Percentiles rank a stretch among this genome's conserved stretches.
Evolutionary conservation across 2,797 vertebrate species (phyloP).

Genomic region (Esox lucius): DNA sequence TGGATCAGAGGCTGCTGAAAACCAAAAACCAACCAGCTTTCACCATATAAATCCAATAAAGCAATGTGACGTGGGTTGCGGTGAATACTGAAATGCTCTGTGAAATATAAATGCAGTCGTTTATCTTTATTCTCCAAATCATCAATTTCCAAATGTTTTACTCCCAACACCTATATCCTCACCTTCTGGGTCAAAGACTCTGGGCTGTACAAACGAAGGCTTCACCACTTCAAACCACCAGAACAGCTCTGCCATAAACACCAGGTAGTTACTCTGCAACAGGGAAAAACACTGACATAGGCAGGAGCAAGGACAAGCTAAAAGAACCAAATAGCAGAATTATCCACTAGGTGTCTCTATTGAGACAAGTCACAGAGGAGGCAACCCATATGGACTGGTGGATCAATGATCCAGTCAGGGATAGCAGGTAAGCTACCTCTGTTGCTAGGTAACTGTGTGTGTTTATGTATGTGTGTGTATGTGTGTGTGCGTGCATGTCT

Average conservation of each 20-base stretch:
- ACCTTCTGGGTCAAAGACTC: slow-evolving; percentile 77
- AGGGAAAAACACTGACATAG: slow-evolving; percentile 24
- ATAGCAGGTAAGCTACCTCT: slow-evolving; percentile 22
- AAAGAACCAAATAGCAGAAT: slow-evolving; percentile 3
- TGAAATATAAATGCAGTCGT: neutral
- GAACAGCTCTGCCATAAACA: slow-evolving; percentile 98
- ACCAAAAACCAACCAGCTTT: slow-evolving; percentile 20
- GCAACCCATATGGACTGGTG: slow-evolving; percentile 18
- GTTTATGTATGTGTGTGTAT: slow-evolving; percentile 22
- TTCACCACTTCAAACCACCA: slow-evolving; percentile 99
- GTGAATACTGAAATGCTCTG: neutral
- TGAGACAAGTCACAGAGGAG: slow-evolving; percentile 8
- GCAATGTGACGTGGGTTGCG: neutral
- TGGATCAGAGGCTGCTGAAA: slow-evolving; percentile 68
- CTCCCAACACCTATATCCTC: slow-evolving; percentile 10
- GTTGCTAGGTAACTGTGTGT: slow-evolving; percentile 59
- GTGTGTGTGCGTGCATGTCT: slow-evolving; percentile 17
- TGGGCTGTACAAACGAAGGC: slow-evolving; percentile 92
- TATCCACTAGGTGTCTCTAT: slow-evolving; percentile 11
- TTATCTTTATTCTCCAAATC: neutral
- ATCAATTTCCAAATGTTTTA: neutral
- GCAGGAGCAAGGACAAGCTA: slow-evolving; percentile 16
- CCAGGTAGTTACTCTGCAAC: slow-evolving; percentile 95
- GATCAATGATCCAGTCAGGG: slow-evolving; percentile 45
- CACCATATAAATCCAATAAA: neutral